phyloP scores from a whole-genome alignment of 2,888 invertebrate species.

The Ectobius pallidus region DNA sequence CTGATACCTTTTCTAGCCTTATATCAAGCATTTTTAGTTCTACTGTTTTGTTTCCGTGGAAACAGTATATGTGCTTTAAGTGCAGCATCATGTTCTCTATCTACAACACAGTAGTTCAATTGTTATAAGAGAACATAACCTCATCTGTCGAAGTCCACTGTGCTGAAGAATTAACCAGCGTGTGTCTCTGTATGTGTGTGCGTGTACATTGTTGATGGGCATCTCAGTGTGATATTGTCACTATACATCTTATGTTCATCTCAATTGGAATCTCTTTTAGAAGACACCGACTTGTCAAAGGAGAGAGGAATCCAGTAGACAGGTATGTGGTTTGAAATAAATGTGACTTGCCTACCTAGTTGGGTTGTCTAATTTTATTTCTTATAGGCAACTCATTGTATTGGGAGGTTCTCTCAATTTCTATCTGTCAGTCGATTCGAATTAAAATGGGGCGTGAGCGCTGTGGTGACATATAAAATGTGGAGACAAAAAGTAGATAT shows the following conservation, averaged over 20 bases:
- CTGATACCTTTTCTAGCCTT: not conserved
- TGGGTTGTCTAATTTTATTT: constrained; percentile 1
- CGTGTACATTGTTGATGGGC: not conserved
- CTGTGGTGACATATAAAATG: not conserved
- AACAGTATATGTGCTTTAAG: not conserved
- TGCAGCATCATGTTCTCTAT: not conserved
- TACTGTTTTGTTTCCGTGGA: not conserved
- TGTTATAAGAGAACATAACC: not conserved
- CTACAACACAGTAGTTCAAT: not conserved
- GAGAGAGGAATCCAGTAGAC: constrained; percentile 3
- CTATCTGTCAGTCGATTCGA: not conserved
- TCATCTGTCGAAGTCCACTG: not conserved
- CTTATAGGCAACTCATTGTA: not conserved
- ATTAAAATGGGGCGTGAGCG: not conserved
- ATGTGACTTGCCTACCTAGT: not conserved
- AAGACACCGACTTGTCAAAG: not conserved
- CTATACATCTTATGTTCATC: not conserved
- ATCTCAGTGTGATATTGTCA: constrained; percentile 16
- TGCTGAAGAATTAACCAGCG: not conserved
- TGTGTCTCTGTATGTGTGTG: not conserved
- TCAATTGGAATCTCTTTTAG: constrained; percentile 10
- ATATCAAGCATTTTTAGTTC: not conserved
- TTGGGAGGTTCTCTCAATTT: constrained; percentile 16
- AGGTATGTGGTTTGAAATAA: constrained; percentile 4
- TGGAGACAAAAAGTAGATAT: not conserved